Percentiles rank a stretch among this genome's conserved stretches.
Evolutionary conservation across 1,140 invertebrate species (phyloP).

Genomic region (Dryas iulia): DNA sequence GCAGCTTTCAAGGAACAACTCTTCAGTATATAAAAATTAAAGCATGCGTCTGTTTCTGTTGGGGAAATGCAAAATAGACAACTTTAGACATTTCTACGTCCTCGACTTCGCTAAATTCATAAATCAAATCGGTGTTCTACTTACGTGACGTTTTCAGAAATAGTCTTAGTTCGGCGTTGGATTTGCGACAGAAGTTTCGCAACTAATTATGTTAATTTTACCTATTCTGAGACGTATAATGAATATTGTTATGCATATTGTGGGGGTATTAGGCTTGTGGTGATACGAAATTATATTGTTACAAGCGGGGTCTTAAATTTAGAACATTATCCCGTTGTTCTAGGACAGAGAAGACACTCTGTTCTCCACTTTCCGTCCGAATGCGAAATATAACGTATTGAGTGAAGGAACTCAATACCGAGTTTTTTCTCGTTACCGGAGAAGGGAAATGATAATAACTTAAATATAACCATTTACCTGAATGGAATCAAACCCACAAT

Average conservation of each 20-base stretch:
- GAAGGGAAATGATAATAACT: no score
- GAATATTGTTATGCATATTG: not conserved
- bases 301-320: no score
- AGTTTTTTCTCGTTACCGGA: no score
- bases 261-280: not conserved
- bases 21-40: not conserved
- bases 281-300: not conserved
- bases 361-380: no score
- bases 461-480: no score
- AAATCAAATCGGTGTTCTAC: constrained; percentile 25
- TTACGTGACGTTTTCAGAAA: constrained; percentile 17
- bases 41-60: not conserved
- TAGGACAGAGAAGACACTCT: no score
- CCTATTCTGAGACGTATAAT: constrained; percentile 7
- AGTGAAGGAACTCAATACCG: no score
- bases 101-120: constrained; percentile 23
- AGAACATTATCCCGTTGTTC: no score
- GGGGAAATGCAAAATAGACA: constrained; percentile 19
- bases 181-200: constrained; percentile 12
- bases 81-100: constrained; percentile 13
- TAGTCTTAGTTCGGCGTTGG: constrained; percentile 18
- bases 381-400: no score
- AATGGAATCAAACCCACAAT: no score
- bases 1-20: not conserved
- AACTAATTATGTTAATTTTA: constrained; percentile 21